Percentiles rank a stretch among this genome's conserved stretches.
Evolutionary conservation across 2,888 invertebrate genomes (phyloP).

Genomic region (Sinodicranocentrus sp.): DNA sequence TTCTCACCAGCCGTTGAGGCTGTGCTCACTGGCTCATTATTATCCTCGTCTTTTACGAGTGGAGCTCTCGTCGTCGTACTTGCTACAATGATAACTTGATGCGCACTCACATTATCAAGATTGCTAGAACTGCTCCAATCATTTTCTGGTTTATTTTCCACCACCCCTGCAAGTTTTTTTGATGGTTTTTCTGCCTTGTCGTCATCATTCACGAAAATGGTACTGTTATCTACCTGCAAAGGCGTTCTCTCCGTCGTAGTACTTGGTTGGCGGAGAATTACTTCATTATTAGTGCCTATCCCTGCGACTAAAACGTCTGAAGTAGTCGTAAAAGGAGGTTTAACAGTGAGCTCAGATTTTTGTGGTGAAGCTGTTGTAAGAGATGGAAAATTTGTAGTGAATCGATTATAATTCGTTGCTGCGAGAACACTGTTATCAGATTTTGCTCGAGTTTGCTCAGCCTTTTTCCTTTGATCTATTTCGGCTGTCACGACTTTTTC

Average conservation of each 20-base stretch:
- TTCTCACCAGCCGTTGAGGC: not conserved
- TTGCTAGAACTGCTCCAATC: not conserved
- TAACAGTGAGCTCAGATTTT: not conserved
- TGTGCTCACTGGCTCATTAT: no score
- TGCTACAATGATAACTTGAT: not conserved
- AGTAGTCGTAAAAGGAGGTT: not conserved
- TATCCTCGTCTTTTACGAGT: no score
- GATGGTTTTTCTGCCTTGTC: not conserved
- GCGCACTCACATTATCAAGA: not conserved
- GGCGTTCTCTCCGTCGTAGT: not conserved
- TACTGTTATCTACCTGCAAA: not conserved
- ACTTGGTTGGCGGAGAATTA: not conserved
- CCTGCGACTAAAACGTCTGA: not conserved
- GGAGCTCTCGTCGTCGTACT: no score
- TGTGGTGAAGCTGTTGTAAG: conserved; percentile 1
- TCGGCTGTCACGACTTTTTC: conserved; percentile 31
- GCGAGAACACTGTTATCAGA: conserved; percentile 51
- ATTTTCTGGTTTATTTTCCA: not conserved
- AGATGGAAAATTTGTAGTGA: conserved; percentile 7
- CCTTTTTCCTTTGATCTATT: conserved; percentile 13
- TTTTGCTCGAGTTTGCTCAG: not conserved
- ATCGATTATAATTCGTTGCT: conserved; percentile 6
- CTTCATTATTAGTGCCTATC: not conserved
- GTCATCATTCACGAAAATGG: conserved; percentile 1
- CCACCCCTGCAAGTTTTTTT: conserved; percentile 14